Percentiles rank a stretch among this genome's conserved stretches.
phyloP scores from a whole-genome alignment of 1,140 invertebrate species.

The Orchesella cincta region DNA sequence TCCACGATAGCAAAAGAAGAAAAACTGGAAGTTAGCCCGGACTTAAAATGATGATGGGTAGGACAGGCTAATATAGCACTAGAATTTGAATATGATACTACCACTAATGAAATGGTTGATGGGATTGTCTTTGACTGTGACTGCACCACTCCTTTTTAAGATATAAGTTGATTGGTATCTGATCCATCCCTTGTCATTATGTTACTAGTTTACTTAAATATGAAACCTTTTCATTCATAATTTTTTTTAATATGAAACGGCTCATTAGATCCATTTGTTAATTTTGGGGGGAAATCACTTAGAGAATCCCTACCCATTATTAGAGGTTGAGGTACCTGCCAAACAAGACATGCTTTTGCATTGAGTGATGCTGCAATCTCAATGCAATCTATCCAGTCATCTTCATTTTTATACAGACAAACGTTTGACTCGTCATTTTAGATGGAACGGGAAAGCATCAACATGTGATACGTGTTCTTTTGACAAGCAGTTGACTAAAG shows the following conservation, averaged over 20 bases:
- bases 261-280: neutral
- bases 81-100: neutral
- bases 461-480: neutral
- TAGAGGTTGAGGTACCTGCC: neutral
- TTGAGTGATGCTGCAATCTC: no score
- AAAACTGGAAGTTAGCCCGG: constrained; percentile 6
- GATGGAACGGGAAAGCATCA: neutral
- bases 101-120: neutral
- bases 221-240: neutral
- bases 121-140: neutral
- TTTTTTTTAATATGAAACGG: neutral
- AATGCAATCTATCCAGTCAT: no score
- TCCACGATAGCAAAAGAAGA: neutral
- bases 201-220: neutral
- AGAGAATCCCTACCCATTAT: no score
- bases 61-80: neutral
- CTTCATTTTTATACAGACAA: no score
- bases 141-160: constrained; percentile 4
- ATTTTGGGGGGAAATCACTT: constrained; percentile 11
- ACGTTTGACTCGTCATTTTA: no score
- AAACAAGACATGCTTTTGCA: constrained; percentile 12
- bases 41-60: no score
- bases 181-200: neutral
- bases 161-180: neutral
- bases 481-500: constrained; percentile 1